Conservation (phyloP, 2,797 vertebrate species). For the Rhyacichthys aspro region DNA sequence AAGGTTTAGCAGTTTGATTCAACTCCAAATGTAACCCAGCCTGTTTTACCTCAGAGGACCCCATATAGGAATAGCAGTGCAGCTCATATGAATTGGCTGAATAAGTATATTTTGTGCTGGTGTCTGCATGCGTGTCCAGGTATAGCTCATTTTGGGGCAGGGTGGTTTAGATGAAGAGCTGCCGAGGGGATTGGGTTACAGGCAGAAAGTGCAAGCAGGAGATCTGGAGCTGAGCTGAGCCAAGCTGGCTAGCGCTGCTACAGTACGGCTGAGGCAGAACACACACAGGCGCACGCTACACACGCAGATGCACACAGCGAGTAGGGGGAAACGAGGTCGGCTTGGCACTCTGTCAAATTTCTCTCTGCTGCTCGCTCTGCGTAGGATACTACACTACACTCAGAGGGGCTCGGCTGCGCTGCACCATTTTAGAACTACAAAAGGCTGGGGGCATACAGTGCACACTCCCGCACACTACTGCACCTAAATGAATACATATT, state of each 20-base stretch:
- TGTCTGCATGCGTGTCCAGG: slow-evolving; percentile 2
- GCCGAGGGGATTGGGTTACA: slow-evolving; percentile 68
- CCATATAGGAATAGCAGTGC: not conserved
- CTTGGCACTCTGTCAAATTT: slow-evolving; percentile 72
- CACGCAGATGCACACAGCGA: slow-evolving; percentile 27
- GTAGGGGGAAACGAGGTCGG: slow-evolving; percentile 71
- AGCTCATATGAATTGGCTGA: slow-evolving; percentile 5
- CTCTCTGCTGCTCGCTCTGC: slow-evolving; percentile 56
- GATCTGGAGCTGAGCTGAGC: slow-evolving; percentile 67
- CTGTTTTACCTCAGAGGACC: slow-evolving; percentile 34
- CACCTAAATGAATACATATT: slow-evolving; percentile 23
- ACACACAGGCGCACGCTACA: slow-evolving; percentile 29
- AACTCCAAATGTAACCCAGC: slow-evolving; percentile 20
- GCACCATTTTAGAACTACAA: slow-evolving; percentile 61
- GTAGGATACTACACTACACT: slow-evolving; percentile 66
- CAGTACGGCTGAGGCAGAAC: slow-evolving; percentile 65
- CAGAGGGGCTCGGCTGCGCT: slow-evolving; percentile 62
- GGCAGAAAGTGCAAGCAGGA: slow-evolving; percentile 71
- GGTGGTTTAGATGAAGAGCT: slow-evolving; percentile 31
- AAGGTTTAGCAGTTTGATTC: slow-evolving; percentile 12
- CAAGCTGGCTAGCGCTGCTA: slow-evolving; percentile 63
- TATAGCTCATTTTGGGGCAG: slow-evolving; percentile 12
- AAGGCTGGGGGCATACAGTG: slow-evolving; percentile 36
- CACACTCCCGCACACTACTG: slow-evolving; percentile 19
- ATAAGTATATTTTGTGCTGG: slow-evolving; percentile 9